Evolutionary conservation across 2,888 invertebrate genomes (phyloP), one percentile per base, ranked within the genome.

Genomic region (Physocephala rufipes): DNA sequence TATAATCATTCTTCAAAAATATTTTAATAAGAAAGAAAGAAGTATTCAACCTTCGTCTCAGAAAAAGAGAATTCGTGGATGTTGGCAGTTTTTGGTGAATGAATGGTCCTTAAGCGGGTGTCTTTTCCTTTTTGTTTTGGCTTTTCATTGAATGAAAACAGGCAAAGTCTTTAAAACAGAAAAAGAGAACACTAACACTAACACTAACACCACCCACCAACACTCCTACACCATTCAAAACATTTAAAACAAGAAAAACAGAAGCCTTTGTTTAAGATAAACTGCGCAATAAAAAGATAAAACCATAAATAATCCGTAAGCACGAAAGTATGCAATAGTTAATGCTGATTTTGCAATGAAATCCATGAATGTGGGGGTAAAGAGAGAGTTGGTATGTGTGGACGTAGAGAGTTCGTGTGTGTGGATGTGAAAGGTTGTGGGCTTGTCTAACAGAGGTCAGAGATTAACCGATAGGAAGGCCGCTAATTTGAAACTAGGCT

Each of bases 101-200:
- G n/a, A n/a, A 24, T 49, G 49, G 3, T 73, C 36, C 58, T 62
- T 36, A 36, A 7, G 36, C 36, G 36, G 5, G 36, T 36, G 9
- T 36, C 5, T 36, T 36, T 36, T 4, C 9, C 5, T 9, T 66
- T 63, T 72, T 74, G 71, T 67, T 71, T 71, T 69, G 59, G 28
- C 64, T 69, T 72, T 72, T 69, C 49, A 66, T 69, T 74, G 70
- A 71, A 68, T 72, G 68, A n/a, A n/a, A 15, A 63, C 63, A 63
- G 13, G 15, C 19, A 47, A 24, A 63, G 26, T 1, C 15, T 21
- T 13, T 19, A 55, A 5, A 63, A 63, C 63, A 63, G 15, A 21
- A 63, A 63, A 19, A 24, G 1, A 62, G 9, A 4, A 45, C 19
- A 47, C 47, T 12, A 64, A 64, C 24, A 64, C 47, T 26, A 64